Evolutionary conservation across 2,888 invertebrate species (phyloP).

Genomic region (Mesoligia furuncula): DNA sequence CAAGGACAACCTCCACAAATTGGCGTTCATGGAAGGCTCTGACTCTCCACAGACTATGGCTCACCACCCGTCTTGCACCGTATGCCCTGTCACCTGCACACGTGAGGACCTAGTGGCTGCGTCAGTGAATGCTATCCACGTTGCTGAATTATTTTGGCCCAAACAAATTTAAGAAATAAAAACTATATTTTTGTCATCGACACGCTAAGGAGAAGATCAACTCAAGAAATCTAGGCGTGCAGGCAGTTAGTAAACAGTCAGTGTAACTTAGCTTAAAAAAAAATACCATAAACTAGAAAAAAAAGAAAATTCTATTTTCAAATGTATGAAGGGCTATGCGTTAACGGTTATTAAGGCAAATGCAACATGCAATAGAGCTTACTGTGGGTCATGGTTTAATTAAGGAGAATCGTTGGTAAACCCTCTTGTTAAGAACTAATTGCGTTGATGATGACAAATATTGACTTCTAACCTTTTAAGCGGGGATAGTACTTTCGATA

Average conservation of each 20-base stretch:
- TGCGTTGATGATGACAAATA: slow-evolving; percentile 61
- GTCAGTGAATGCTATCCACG: no score
- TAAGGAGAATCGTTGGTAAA: slow-evolving; percentile 40
- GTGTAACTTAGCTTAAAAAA: not conserved
- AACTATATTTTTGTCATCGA: no score
- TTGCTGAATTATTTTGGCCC: no score
- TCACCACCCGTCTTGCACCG: no score
- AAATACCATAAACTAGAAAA: not conserved
- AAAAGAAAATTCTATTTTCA: slow-evolving; percentile 1
- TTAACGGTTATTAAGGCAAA: slow-evolving; percentile 30
- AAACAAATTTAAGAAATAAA: no score
- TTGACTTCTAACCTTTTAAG: slow-evolving; percentile 49
- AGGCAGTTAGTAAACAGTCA: not conserved
- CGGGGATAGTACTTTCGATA: slow-evolving; percentile 5
- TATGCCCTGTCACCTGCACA: no score
- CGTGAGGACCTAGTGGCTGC: no score
- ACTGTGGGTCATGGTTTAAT: slow-evolving; percentile 51
- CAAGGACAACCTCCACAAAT: no score
- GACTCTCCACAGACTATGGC: no score
- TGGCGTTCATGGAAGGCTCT: no score
- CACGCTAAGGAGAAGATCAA: no score
- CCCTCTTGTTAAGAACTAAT: slow-evolving; percentile 54
- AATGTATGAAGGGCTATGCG: not conserved
- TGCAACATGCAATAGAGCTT: slow-evolving; percentile 35
- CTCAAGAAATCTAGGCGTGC: not conserved